Conservation (phyloP, 1,140 invertebrate species). For the Eufriesea mexicana region DNA sequence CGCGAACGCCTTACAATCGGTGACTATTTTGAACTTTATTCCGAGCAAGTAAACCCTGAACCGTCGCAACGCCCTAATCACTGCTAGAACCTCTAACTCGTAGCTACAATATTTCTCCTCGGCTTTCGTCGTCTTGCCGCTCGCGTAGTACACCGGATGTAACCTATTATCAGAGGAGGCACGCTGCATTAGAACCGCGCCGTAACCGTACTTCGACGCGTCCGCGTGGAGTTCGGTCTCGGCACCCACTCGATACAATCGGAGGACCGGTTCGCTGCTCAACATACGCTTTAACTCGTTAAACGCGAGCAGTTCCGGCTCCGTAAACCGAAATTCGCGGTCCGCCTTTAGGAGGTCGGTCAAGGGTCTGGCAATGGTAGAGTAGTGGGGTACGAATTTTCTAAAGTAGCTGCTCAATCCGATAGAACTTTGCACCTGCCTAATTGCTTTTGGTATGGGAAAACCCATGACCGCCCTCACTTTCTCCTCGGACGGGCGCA, state of each 20-base stretch:
- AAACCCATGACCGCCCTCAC: too few species aligned
- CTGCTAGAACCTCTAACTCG: not conserved
- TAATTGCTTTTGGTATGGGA: too few species aligned
- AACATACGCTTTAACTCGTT: not conserved
- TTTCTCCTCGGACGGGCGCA: too few species aligned
- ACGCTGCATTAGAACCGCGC: conserved; percentile 9
- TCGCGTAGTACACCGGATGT: conserved; percentile 4
- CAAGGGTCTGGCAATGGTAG: too few species aligned
- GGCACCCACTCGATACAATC: not conserved
- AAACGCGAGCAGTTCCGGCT: too few species aligned
- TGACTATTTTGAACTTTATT: too few species aligned
- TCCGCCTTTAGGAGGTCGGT: too few species aligned
- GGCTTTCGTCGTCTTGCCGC: not conserved
- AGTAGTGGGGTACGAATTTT: too few species aligned
- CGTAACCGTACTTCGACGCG: not conserved
- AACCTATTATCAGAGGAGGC: not conserved
- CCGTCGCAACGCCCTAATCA: not conserved
- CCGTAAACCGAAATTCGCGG: too few species aligned
- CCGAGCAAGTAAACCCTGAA: conserved; percentile 11
- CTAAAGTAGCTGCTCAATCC: too few species aligned
- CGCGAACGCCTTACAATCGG: conserved; percentile 15
- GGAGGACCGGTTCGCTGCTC: not conserved
- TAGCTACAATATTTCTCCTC: conserved; percentile 5
- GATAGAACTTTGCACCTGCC: too few species aligned
- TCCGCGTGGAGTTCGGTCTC: conserved; percentile 3